Percentiles rank a stretch among this genome's conserved stretches.
Evolutionary conservation across 2,113 vertebrate genomes (phyloP).

Genomic region (Perca schrenkii): DNA sequence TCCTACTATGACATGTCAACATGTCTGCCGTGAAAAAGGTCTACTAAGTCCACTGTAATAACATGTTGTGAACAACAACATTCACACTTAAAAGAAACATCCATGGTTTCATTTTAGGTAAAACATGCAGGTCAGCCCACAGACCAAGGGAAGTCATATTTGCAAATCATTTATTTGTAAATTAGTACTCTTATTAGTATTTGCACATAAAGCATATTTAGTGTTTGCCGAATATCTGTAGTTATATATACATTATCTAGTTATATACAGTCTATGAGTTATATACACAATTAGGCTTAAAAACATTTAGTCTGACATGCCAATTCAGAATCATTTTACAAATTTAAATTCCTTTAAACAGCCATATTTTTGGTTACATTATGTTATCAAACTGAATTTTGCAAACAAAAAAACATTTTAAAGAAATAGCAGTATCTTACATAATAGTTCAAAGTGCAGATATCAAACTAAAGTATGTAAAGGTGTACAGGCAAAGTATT

Average conservation of each 20-base stretch:
- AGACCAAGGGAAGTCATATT: not conserved
- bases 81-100: not conserved
- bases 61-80: not conserved
- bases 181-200: not conserved
- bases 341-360: not conserved
- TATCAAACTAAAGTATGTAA: not conserved
- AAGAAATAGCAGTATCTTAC: not conserved
- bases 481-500: not conserved
- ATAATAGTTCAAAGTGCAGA: not conserved
- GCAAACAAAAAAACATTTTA: not conserved
- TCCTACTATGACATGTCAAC: too few species aligned
- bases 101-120: not conserved
- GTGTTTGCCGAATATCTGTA: not conserved
- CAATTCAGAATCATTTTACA: not conserved
- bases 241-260: too few species aligned
- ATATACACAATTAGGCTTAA: not conserved
- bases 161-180: slow-evolving; percentile 39
- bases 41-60: too few species aligned
- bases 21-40: too few species aligned
- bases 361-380: not conserved
- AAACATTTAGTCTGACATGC: not conserved
- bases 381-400: not conserved
- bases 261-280: too few species aligned
- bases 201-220: slow-evolving; percentile 7
- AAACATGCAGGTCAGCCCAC: not conserved